A percentile compares a stretch with the other conserved stretches of the same genome.
Evolutionary conservation across 1,140 invertebrate species (phyloP).

Genomic region (Heliconius hermathena): DNA sequence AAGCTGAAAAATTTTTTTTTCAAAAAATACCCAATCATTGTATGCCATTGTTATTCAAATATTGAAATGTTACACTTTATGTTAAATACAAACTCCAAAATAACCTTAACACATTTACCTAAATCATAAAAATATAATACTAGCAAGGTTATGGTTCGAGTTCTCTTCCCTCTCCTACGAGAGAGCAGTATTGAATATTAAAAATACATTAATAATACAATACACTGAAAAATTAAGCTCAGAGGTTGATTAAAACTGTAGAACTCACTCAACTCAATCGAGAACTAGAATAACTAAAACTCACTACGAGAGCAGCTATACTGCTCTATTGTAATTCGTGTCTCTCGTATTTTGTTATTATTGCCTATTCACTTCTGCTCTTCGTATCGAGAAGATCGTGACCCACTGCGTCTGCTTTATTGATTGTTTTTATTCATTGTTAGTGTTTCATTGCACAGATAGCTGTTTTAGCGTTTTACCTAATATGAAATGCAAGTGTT

Average conservation of each 20-base stretch:
- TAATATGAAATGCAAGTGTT: neutral
- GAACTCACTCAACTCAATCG: neutral
- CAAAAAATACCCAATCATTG: too few relatives aligned
- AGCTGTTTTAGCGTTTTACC: neutral
- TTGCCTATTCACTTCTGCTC: neutral
- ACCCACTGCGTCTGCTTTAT: neutral
- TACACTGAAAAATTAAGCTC: conserved; percentile 22
- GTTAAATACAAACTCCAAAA: neutral
- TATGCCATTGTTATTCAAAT: too few relatives aligned
- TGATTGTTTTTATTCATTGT: neutral
- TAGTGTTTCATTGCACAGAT: neutral
- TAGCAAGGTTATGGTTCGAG: conserved; percentile 20
- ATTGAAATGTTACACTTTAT: neutral
- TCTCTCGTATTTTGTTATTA: conserved; percentile 5
- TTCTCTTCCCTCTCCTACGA: neutral
- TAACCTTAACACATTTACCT: neutral
- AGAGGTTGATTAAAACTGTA: conserved; percentile 33
- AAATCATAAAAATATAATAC: conserved; percentile 5
- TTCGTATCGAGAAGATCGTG: neutral
- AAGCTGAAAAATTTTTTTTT: too few relatives aligned
- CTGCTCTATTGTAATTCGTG: conserved; percentile 22
- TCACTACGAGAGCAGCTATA: neutral
- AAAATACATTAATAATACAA: conserved; percentile 31
- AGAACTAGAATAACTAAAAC: neutral
- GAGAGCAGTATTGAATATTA: conserved; percentile 30